Percentiles rank a stretch among this genome's conserved stretches.
These are phyloP conservation scores for Tenthredo scrophulariae DNA, from an alignment of 2,888 invertebrate species.

Conservation along the genomic window DNA sequence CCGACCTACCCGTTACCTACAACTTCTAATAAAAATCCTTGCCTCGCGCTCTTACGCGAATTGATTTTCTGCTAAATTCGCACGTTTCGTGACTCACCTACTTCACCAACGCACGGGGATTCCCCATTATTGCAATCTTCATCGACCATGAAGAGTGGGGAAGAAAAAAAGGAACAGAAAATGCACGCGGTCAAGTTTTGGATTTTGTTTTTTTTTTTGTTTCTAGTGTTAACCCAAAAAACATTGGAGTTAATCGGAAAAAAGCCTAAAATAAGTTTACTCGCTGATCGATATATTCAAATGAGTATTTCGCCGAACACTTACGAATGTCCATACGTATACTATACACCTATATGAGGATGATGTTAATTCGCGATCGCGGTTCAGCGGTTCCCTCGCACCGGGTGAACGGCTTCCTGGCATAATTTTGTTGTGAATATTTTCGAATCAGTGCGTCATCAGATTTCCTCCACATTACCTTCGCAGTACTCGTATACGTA, in stretches of 20 bases:
- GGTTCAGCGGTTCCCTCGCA: slow-evolving; percentile 10
- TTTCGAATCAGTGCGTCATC: slow-evolving; percentile 48
- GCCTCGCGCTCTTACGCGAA: background rate
- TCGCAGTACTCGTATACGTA: background rate
- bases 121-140: background rate
- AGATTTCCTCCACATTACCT: slow-evolving; percentile 35
- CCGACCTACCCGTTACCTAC: background rate
- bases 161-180: too few species aligned
- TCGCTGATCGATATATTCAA: background rate
- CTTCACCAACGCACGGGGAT: background rate
- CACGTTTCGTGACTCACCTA: background rate
- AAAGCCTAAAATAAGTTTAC: background rate
- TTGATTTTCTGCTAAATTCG: background rate
- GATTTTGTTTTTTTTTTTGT: background rate
- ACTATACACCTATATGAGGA: background rate
- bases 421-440: slow-evolving; percentile 47
- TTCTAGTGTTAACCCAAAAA: background rate
- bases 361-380: slow-evolving; percentile 34
- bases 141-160: background rate
- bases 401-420: background rate
- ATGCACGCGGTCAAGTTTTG: background rate
- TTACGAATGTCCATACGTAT: background rate
- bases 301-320: slow-evolving; percentile 2
- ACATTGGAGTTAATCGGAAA: background rate
- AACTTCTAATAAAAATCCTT: slow-evolving; percentile 6